phyloP scores from a whole-genome alignment of 2,113 vertebrate species.

The Pardalotus punctatus region DNA sequence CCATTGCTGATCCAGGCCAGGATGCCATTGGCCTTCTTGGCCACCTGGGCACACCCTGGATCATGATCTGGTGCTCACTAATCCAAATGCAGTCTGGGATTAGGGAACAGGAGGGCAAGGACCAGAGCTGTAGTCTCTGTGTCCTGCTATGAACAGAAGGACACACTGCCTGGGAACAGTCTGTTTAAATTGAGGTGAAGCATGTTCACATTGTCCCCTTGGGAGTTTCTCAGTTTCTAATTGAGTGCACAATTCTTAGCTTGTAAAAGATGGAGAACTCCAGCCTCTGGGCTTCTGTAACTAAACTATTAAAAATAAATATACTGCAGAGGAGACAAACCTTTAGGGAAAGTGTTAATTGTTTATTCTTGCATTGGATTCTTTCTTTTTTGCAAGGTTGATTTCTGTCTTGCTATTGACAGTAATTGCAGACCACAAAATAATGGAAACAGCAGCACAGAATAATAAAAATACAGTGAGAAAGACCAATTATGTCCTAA shows the following conservation, averaged over 20 bases:
- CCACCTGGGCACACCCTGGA: accelerated
- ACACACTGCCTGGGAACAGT: background rate
- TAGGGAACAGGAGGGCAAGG: background rate
- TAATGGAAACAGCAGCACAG: background rate
- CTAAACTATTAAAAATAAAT: slow-evolving; percentile 37
- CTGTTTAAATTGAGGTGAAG: background rate
- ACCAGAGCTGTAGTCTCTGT: background rate
- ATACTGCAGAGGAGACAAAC: background rate
- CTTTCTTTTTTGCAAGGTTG: background rate
- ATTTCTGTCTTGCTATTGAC: background rate
- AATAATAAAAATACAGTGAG: background rate
- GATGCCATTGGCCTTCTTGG: background rate
- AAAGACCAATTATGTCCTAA: background rate
- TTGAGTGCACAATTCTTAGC: background rate
- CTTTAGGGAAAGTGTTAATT: background rate
- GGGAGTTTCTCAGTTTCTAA: slow-evolving; percentile 7
- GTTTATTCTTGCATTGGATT: background rate
- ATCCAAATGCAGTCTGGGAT: accelerated
- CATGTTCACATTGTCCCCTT: background rate
- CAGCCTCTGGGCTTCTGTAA: background rate
- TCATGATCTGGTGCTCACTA: accelerated
- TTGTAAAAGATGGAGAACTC: background rate
- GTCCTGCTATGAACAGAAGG: background rate
- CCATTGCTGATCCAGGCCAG: background rate
- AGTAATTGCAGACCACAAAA: background rate